phyloP scores from a whole-genome alignment of 1,140 invertebrate genomes.

The Rhopalosiphum maidis region DNA sequence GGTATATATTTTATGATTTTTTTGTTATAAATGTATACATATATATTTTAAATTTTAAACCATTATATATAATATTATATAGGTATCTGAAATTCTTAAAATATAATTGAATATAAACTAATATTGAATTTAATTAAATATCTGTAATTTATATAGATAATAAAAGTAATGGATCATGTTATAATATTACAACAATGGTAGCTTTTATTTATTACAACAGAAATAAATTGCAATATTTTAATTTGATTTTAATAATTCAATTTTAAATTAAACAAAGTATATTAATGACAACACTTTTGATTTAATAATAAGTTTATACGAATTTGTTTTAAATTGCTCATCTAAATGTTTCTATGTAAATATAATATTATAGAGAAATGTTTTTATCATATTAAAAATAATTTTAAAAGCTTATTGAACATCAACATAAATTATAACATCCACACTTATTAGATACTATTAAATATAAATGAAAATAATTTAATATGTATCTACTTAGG shows the following conservation, averaged over 20 bases:
- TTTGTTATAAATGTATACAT: neutral
- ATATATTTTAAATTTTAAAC: neutral
- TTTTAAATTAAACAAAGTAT: neutral
- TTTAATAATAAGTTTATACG: neutral
- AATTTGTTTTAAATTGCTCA: neutral
- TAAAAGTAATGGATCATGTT: neutral
- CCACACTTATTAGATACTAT: neutral
- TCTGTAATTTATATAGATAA: neutral
- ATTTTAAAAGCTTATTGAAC: neutral
- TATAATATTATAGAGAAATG: neutral
- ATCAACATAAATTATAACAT: neutral
- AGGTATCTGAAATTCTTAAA: neutral
- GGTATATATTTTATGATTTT: neutral
- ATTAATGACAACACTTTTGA: neutral
- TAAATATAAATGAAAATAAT: neutral
- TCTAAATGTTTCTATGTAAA: neutral
- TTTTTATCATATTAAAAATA: neutral
- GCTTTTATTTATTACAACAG: neutral
- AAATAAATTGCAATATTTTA: neutral
- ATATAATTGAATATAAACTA: neutral
- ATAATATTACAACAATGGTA: conserved; percentile 9
- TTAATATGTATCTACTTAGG: neutral
- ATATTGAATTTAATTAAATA: neutral
- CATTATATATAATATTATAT: neutral
- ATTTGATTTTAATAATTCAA: neutral